These are phyloP conservation scores for Drosophila mettleri DNA, from an alignment of 2,888 invertebrate species.

Conservation along the genomic window DNA sequence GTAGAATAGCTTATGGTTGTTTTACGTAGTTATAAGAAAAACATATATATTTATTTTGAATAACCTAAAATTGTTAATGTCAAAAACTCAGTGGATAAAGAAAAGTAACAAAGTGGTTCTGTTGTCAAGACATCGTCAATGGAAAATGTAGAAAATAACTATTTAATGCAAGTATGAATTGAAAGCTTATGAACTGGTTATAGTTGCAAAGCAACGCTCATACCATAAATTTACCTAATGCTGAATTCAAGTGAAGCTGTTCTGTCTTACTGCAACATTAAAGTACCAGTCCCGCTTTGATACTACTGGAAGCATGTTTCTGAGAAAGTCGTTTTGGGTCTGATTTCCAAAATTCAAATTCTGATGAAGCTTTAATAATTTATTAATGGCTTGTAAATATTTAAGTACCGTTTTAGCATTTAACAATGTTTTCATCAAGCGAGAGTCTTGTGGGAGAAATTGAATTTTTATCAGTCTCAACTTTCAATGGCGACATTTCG, in stretches of 20 bases:
- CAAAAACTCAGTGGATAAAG: not conserved
- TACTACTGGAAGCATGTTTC: no score
- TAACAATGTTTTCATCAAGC: not conserved
- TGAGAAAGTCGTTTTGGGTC: not conserved
- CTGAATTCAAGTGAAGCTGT: not conserved
- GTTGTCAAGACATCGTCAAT: not conserved
- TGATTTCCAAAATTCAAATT: not conserved
- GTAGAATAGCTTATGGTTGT: not conserved
- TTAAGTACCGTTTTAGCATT: not conserved
- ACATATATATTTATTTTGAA: no score
- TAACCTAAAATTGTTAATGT: no score
- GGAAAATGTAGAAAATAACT: not conserved
- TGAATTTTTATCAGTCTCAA: slow-evolving; percentile 12
- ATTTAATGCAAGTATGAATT: not conserved
- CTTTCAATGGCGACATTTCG: slow-evolving; percentile 8
- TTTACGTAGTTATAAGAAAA: not conserved
- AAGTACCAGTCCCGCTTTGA: no score
- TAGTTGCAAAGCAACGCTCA: not conserved
- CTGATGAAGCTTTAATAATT: not conserved
- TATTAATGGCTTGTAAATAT: not conserved
- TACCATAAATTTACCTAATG: not conserved
- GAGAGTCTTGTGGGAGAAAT: slow-evolving; percentile 20
- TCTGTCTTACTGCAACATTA: no score
- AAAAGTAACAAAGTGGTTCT: not conserved
- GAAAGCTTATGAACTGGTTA: not conserved